phyloP scores from a whole-genome alignment of 1,140 invertebrate species.

The Campoletis sonorensis region DNA sequence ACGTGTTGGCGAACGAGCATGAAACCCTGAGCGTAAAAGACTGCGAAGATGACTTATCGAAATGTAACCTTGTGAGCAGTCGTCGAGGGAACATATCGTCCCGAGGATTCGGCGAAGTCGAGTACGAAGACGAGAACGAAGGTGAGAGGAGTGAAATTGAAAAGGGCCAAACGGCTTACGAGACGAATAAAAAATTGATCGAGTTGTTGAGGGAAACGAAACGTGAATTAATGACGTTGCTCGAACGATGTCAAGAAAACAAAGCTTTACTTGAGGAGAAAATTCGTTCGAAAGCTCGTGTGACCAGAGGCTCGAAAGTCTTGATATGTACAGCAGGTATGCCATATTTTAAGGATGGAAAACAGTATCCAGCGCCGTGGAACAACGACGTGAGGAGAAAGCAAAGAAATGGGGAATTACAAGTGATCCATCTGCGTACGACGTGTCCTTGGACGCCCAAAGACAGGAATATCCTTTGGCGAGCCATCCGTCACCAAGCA shows the following conservation, averaged over 20 bases:
- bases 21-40: neutral
- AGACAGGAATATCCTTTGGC: slow-evolving; percentile 65
- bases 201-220: slow-evolving; percentile 52
- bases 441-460: slow-evolving; percentile 64
- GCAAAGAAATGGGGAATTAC: slow-evolving; percentile 64
- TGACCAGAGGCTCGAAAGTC: slow-evolving; percentile 38
- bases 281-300: slow-evolving; percentile 9
- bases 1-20: slow-evolving; percentile 51
- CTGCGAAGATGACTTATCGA: neutral
- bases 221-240: slow-evolving; percentile 53
- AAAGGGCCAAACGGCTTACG: slow-evolving; percentile 26
- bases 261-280: slow-evolving; percentile 44
- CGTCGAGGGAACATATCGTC: neutral
- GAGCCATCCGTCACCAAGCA: slow-evolving; percentile 63
- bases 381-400: slow-evolving; percentile 73
- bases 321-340: slow-evolving; percentile 61
- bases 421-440: slow-evolving; percentile 62
- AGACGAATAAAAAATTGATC: slow-evolving; percentile 61
- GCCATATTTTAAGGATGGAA: slow-evolving; percentile 75
- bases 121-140: neutral
- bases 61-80: too few species aligned
- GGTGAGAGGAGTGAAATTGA: neutral
- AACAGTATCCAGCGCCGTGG: slow-evolving; percentile 64
- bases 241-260: slow-evolving; percentile 59
- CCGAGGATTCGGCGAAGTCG: slow-evolving; percentile 20